Evolutionary conservation across 2,797 vertebrate species (phyloP).

Genomic region (Rousettus madagascariensis): DNA sequence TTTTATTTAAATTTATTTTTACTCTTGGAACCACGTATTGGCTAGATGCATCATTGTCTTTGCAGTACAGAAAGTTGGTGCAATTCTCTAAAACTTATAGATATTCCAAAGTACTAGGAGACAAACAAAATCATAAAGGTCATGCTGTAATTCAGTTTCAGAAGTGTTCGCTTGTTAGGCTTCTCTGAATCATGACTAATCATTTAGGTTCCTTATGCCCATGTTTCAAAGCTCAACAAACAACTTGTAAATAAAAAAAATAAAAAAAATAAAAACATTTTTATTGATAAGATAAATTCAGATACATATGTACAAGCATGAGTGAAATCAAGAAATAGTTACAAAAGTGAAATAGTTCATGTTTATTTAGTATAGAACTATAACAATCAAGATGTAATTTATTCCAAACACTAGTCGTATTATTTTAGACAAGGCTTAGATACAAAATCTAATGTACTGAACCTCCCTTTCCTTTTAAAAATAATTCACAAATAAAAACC

Average conservation of each 20-base stretch:
- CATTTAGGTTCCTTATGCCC: not conserved
- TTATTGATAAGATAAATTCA: not conserved
- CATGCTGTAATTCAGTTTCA: slow-evolving; percentile 9
- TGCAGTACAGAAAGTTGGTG: not conserved
- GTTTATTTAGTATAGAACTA: not conserved
- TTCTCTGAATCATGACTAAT: not conserved
- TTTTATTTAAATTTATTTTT: not conserved
- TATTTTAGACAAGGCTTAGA: not conserved
- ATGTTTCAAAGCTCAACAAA: slow-evolving; percentile 31
- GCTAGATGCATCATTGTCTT: not conserved
- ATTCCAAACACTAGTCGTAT: not conserved
- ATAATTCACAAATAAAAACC: not conserved
- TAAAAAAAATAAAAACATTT: not conserved
- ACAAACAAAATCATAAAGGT: not conserved
- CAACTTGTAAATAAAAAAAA: slow-evolving; percentile 42
- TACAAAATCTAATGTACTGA: not conserved
- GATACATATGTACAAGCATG: not conserved
- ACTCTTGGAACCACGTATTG: not conserved
- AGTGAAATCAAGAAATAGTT: not conserved
- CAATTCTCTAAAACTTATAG: not conserved
- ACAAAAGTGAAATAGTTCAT: not conserved
- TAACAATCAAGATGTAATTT: not conserved
- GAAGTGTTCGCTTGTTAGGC: not conserved
- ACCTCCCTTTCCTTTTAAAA: not conserved
- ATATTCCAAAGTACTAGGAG: not conserved